Conservation (phyloP, 2,888 invertebrate genomes). For the Synanthedon tipuliformis region DNA sequence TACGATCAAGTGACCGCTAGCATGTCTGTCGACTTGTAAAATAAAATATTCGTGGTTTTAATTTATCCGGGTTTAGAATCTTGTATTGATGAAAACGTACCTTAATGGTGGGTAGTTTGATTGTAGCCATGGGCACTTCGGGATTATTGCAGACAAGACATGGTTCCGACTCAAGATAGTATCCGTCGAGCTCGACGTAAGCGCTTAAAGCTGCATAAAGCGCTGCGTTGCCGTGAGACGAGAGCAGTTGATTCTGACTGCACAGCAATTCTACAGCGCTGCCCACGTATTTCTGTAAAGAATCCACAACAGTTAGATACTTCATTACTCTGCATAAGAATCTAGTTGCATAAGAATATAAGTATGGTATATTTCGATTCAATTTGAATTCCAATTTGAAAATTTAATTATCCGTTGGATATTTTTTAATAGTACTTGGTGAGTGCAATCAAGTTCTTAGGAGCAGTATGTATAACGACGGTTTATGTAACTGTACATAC, state of each 20-base stretch:
- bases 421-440: neutral
- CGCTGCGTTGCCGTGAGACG: constrained; percentile 94
- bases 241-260: constrained; percentile 88
- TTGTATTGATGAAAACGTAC: constrained; percentile 37
- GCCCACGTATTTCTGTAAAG: constrained; percentile 79
- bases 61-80: too few relatives aligned
- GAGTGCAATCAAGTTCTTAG: constrained; percentile 1
- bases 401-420: too few relatives aligned
- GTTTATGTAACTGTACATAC: constrained; percentile 20
- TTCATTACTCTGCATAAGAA: too few relatives aligned
- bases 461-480: neutral
- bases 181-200: constrained; percentile 96
- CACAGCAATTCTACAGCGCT: constrained; percentile 87
- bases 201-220: constrained; percentile 92
- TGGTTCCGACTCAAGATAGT: constrained; percentile 96
- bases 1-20: too few relatives aligned
- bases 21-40: too few relatives aligned
- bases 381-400: too few relatives aligned
- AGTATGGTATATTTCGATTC: too few relatives aligned
- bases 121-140: constrained; percentile 90
- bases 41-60: neutral
- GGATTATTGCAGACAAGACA: constrained; percentile 98
- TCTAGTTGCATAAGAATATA: too few relatives aligned
- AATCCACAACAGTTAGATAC: too few relatives aligned
- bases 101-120: constrained; percentile 93